phyloP scores from a whole-genome alignment of 23 tunicate species.

The Halocynthia roretzi region DNA sequence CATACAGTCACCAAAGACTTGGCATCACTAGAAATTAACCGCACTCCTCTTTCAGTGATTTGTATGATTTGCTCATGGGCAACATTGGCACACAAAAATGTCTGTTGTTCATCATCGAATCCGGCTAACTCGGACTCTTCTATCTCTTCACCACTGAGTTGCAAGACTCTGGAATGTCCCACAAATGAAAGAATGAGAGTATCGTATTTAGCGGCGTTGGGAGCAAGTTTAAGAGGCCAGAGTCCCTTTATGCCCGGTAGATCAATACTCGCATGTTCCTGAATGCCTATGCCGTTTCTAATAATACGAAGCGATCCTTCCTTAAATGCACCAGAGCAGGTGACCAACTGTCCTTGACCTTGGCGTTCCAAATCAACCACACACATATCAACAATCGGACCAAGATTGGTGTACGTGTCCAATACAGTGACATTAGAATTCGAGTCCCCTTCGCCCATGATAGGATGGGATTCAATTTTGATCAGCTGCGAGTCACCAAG shows the following conservation, averaged over 20 bases:
- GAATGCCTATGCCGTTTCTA: conserved; percentile 97
- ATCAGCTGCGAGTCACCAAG: conserved; percentile 95
- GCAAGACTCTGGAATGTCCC: conserved; percentile 78
- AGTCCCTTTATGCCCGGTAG: conserved; percentile 84
- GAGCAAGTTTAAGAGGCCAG: conserved; percentile 62
- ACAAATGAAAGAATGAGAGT: conserved; percentile 85
- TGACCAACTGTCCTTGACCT: conserved; percentile 95
- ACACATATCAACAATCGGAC: conserved; percentile 97
- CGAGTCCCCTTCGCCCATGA: conserved; percentile 22
- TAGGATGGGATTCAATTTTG: conserved; percentile 33
- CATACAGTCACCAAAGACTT: conserved; percentile 41
- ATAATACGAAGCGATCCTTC: conserved; percentile 93
- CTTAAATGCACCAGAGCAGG: conserved; percentile 85
- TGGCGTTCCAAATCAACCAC: conserved; percentile 96
- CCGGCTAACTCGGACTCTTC: conserved; percentile 84
- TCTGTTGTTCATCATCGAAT: conserved; percentile 71
- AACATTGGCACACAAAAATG: conserved; percentile 73
- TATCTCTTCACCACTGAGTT: conserved; percentile 81
- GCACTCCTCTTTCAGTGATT: conserved; percentile 76
- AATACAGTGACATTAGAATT: conserved; percentile 23
- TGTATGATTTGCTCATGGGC: conserved; percentile 65
- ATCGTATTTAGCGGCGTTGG: conserved; percentile 49
- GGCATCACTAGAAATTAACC: conserved; percentile 38
- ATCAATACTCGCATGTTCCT: conserved; percentile 97
- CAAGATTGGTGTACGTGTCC: conserved; percentile 88